Conservation (phyloP, 2,113 vertebrate genomes). For the Mirza zaza region DNA sequence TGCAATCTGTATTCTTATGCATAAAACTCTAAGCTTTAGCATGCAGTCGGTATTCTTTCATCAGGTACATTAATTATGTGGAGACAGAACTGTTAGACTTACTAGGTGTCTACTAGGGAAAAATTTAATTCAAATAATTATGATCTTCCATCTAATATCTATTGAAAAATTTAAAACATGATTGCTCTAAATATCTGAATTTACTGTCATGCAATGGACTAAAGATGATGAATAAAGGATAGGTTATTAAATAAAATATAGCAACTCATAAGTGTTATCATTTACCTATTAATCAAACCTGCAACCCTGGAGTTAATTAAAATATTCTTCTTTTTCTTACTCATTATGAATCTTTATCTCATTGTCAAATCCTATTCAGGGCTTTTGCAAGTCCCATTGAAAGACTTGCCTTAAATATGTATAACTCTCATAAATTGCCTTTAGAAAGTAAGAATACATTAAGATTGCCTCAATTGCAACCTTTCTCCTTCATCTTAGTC, state of each 20-base stretch:
- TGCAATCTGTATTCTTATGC: neutral
- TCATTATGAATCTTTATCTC: neutral
- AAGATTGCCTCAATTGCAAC: neutral
- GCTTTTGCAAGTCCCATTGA: neutral
- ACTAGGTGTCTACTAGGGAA: neutral
- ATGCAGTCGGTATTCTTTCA: neutral
- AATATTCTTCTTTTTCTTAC: neutral
- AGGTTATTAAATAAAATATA: neutral
- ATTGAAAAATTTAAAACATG: neutral
- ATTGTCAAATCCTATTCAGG: neutral
- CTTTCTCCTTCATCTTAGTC: neutral
- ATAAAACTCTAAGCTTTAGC: neutral
- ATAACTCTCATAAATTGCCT: neutral
- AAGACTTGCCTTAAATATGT: neutral
- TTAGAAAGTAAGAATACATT: neutral
- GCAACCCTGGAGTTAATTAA: neutral
- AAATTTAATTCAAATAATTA: neutral
- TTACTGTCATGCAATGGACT: neutral
- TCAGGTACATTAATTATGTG: neutral
- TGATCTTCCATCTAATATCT: neutral
- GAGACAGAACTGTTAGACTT: neutral
- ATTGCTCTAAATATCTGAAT: neutral
- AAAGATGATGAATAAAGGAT: neutral
- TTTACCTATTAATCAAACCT: neutral
- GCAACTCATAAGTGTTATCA: neutral